A percentile compares a stretch with the other conserved stretches of the same genome.
Conservation (phyloP, 1,140 invertebrate genomes). For the Melipona quadrifasciata region DNA sequence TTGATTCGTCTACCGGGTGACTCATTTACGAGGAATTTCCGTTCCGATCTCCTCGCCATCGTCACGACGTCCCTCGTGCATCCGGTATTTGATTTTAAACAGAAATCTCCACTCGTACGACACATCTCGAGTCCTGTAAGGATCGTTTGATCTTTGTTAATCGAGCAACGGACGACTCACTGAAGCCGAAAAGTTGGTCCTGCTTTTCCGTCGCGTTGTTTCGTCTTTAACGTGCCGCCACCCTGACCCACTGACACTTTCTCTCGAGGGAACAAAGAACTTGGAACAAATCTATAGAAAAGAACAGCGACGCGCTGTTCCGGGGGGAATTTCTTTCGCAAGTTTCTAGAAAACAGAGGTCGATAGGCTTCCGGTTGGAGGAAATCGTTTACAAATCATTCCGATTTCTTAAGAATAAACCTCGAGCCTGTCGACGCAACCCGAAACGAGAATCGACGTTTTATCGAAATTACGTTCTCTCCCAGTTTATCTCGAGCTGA, state of each 20-base stretch:
- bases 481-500: neutral
- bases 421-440: neutral
- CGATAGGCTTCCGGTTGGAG: neutral
- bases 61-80: no score
- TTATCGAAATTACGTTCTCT: neutral
- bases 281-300: neutral
- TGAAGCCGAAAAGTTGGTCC: neutral
- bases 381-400: neutral
- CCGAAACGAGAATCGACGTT: neutral
- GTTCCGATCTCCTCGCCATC: neutral
- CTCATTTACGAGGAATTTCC: neutral
- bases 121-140: no score
- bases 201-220: neutral
- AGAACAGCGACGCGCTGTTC: neutral
- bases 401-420: neutral
- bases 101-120: neutral
- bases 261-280: slow-evolving; percentile 8
- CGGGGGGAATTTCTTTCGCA: neutral
- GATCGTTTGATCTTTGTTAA: no score
- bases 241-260: slow-evolving; percentile 39
- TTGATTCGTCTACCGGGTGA: slow-evolving; percentile 45
- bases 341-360: neutral
- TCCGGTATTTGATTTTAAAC: neutral
- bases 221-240: neutral
- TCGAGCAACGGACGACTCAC: neutral